Percentiles rank a stretch among this genome's conserved stretches.
Evolutionary conservation across 2,888 invertebrate genomes (phyloP).

Genomic region (Platycnemis pennipes): DNA sequence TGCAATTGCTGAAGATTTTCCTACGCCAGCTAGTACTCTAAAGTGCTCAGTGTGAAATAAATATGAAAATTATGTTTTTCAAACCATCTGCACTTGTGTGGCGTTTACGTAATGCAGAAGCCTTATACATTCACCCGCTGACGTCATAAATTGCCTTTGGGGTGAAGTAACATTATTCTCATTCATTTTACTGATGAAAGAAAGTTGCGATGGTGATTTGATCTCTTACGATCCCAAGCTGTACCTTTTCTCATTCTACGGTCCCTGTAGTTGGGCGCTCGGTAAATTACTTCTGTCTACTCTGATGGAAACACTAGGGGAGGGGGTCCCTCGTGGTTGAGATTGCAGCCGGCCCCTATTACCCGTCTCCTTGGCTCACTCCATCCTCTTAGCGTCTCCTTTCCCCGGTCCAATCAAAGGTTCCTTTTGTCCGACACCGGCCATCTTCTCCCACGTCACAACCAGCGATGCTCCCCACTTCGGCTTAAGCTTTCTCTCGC

Average conservation of each 20-base stretch:
- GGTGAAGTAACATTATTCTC: too few species aligned
- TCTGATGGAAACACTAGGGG: neutral
- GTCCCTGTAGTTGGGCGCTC: neutral
- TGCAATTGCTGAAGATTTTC: too few species aligned
- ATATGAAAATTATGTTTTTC: too few species aligned
- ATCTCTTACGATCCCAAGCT: too few species aligned
- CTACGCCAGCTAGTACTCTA: too few species aligned
- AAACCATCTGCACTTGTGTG: too few species aligned
- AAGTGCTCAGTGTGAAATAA: too few species aligned
- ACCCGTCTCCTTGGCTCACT: neutral
- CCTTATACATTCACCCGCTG: too few species aligned
- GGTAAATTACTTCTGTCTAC: neutral
- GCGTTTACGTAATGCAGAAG: too few species aligned
- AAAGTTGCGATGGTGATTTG: too few species aligned
- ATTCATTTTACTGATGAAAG: too few species aligned
- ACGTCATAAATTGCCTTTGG: too few species aligned
- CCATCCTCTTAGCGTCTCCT: conserved; percentile 3
- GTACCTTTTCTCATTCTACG: neutral
- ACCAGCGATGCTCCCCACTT: neutral
- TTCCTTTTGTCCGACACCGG: neutral
- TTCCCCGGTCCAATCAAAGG: neutral
- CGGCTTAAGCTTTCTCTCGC: neutral
- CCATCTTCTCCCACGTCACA: neutral
- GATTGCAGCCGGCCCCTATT: neutral
- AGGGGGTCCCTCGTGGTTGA: neutral